phyloP scores from a whole-genome alignment of 2,888 invertebrate genomes.

The Drosophila ezoana region DNA sequence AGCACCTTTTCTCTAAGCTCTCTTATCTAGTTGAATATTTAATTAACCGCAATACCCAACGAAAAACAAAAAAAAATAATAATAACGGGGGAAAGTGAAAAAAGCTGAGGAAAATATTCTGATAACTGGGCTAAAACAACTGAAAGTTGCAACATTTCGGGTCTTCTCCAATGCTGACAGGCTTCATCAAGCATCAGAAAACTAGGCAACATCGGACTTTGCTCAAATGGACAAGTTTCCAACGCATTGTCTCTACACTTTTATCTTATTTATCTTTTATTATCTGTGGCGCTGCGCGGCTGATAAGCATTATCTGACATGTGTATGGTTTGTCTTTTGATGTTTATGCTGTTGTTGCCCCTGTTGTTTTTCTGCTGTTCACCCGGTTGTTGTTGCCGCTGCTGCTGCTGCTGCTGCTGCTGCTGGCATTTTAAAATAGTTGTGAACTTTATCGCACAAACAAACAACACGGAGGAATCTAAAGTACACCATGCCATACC shows the following conservation, averaged over 20 bases:
- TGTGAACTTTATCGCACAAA: constrained; percentile 66
- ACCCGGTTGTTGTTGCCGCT: constrained; percentile 16
- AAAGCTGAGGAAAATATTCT: constrained; percentile 34
- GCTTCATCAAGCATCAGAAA: constrained; percentile 17
- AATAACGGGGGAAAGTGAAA: constrained; percentile 28
- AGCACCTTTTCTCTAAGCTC: constrained; percentile 66
- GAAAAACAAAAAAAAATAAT: constrained; percentile 4
- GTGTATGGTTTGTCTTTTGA: constrained; percentile 47
- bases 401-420: constrained; percentile 27
- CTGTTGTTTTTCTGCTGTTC: constrained; percentile 20
- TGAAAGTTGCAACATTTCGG: constrained; percentile 49
- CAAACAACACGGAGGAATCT: constrained; percentile 30
- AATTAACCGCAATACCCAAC: constrained; percentile 69
- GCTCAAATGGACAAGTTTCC: constrained; percentile 21
- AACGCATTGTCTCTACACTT: constrained; percentile 19
- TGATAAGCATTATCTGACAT: constrained; percentile 73
- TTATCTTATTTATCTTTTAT: constrained; percentile 73
- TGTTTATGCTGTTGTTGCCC: constrained; percentile 34
- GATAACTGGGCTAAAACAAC: constrained; percentile 59
- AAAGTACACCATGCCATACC: constrained; percentile 25
- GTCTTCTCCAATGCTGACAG: constrained; percentile 28
- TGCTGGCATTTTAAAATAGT: constrained; percentile 69
- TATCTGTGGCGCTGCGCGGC: constrained; percentile 59
- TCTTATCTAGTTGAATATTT: constrained; percentile 73
- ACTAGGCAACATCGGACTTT: constrained; percentile 14